These are phyloP conservation scores for Adelphocoris suturalis DNA, from an alignment of 2,888 invertebrate genomes.

Conservation along the genomic window DNA sequence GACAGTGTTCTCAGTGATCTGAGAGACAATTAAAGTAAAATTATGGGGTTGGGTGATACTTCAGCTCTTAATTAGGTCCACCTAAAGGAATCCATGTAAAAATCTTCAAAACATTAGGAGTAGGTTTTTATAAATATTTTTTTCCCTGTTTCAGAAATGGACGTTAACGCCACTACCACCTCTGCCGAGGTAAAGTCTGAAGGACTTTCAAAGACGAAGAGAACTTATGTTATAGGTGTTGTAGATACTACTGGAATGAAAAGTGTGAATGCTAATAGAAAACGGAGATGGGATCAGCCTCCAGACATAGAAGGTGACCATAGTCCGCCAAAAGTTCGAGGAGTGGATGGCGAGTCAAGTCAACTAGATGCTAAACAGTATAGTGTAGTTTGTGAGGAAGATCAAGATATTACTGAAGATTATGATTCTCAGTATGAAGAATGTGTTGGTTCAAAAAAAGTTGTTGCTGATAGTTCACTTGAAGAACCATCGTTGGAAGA, in stretches of 20 bases:
- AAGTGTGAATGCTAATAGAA: constrained; percentile 69
- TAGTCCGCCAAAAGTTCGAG: constrained; percentile 51
- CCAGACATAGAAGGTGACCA: constrained; percentile 67
- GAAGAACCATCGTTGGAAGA: not conserved
- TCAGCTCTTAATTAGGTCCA: too few species aligned
- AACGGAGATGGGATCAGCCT: constrained; percentile 74
- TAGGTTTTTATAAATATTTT: not conserved
- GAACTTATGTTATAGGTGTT: constrained; percentile 72
- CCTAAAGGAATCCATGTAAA: too few species aligned
- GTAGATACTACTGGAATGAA: constrained; percentile 74
- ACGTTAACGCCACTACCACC: not conserved
- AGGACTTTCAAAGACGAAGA: constrained; percentile 58
- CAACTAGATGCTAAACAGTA: not conserved
- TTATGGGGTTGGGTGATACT: too few species aligned
- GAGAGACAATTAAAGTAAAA: too few species aligned
- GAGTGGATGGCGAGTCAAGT: not conserved
- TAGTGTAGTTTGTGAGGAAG: not conserved
- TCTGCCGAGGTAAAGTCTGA: constrained; percentile 21
- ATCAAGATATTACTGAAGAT: constrained; percentile 3
- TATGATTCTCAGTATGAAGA: constrained; percentile 40
- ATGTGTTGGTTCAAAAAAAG: constrained; percentile 23
- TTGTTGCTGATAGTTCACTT: not conserved
- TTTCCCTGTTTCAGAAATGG: constrained; percentile 43
- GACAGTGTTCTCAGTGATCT: too few species aligned
- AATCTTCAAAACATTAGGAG: too few species aligned